Base-by-base conservation (phyloP, 2,888 invertebrate species). In the Drosophila merina region DNA sequence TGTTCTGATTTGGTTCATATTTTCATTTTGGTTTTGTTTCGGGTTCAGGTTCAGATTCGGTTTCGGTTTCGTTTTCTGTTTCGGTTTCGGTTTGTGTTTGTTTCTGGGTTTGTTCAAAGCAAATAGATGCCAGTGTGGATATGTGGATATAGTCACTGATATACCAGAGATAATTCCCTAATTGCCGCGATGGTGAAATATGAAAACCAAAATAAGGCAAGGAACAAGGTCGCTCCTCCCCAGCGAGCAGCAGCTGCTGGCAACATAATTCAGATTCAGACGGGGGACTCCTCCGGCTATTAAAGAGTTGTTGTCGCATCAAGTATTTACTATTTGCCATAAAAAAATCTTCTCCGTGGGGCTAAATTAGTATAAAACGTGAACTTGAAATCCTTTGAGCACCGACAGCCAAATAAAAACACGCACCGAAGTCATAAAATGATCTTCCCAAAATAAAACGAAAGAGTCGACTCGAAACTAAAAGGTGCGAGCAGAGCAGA, bases 321-420 rank as follows among this genome's bases (percentile, higher is more conserved):
- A 86, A 64, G 74, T 59, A 75, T 80, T 77, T 76, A 80, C 69
- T 72, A 78, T 77, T 62, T 36, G n/a, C 50, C 38, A 72, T 59
- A 72, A 70, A 71, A 71, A 52, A 57, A 31, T 20, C 7, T 42
- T 33, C 28, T 20, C 51, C 36, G 26, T 30, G 28, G 49, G 55
- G 51, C 52, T 31, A 83, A 83, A 81, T 86, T 81, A 77, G 80
- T 79, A 78, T 69, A 63, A 48, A 48, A 77, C 74, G 70, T 86
- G 88, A 88, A 85, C 88, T 88, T 88, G 85, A 84, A 88, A 88
- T 84, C 82, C 88, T 85, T 88, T 88, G 81, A 86, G 83, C 87
- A 81, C 74, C 70, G 74, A 62, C 80, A 74, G 64, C 56, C 59
- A 88, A 76, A 81, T 77, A 85, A 85, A 86, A 86, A 82, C 84